A percentile compares a stretch with the other conserved stretches of the same genome.
These are phyloP conservation scores for Canis aureus DNA, from an alignment of 2,113 vertebrate genomes.

Conservation along the genomic window DNA sequence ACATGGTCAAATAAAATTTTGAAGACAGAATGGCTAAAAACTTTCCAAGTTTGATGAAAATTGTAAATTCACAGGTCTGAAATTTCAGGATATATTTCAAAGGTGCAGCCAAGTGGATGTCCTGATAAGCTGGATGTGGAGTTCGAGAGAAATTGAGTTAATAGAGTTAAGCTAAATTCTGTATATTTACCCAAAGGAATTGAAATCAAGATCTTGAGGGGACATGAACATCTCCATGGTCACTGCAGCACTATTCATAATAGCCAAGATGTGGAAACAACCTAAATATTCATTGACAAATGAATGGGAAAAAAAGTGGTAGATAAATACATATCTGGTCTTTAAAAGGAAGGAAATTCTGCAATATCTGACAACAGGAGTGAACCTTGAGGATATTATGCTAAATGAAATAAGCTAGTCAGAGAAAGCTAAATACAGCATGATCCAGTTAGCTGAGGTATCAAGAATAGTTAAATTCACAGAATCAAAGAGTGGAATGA, in stretches of 20 bases:
- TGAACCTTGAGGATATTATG: background rate
- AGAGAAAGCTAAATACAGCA: background rate
- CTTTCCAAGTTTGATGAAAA: background rate
- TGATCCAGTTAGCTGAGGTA: background rate
- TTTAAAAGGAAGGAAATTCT: background rate
- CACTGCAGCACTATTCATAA: background rate
- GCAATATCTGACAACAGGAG: background rate
- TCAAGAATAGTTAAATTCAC: background rate
- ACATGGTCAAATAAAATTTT: background rate
- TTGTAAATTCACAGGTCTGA: background rate
- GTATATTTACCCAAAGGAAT: background rate
- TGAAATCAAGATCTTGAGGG: background rate
- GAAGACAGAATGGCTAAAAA: background rate
- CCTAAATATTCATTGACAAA: background rate
- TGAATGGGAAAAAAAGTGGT: background rate
- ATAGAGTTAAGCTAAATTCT: background rate
- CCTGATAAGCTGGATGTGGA: background rate
- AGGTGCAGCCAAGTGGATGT: background rate
- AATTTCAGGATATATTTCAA: conserved; percentile 4
- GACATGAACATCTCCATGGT: background rate
- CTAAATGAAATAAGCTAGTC: background rate
- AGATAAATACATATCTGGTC: background rate
- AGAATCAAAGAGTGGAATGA: background rate
- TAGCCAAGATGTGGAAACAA: background rate
- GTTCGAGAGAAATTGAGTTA: background rate